phyloP scores from a whole-genome alignment of 2,888 invertebrate species.

The Dioctria linearis region DNA sequence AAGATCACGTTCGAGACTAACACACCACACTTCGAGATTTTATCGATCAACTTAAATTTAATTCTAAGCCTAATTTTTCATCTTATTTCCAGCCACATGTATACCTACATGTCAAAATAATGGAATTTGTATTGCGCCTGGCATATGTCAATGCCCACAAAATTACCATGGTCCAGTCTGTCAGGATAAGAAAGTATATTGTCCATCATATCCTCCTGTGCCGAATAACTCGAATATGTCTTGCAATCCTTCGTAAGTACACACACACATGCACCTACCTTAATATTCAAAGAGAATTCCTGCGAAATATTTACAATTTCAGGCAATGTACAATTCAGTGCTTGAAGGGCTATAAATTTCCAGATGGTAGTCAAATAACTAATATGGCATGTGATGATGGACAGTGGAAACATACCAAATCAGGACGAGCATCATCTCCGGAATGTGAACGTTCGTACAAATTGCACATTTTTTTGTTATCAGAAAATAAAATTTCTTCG shows the following conservation, averaged over 20 bases:
- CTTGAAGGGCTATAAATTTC: conserved; percentile 78
- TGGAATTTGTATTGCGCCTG: conserved; percentile 84
- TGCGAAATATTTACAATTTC: conserved; percentile 55
- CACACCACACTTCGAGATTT: no score
- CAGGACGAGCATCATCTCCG: conserved; percentile 77
- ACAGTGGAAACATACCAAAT: conserved; percentile 79
- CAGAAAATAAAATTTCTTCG: neutral
- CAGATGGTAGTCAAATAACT: conserved; percentile 79
- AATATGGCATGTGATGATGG: conserved; percentile 81
- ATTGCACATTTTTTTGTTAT: neutral
- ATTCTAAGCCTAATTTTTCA: no score
- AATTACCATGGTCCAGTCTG: conserved; percentile 82
- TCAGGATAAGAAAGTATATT: conserved; percentile 82
- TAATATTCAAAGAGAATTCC: neutral
- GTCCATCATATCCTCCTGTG: conserved; percentile 77
- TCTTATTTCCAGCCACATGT: conserved; percentile 78
- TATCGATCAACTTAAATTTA: no score
- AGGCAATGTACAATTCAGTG: conserved; percentile 81
- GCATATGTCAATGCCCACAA: conserved; percentile 82
- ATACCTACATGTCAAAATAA: conserved; percentile 83
- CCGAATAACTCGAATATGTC: conserved; percentile 78
- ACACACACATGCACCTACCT: neutral
- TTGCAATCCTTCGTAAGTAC: conserved; percentile 78
- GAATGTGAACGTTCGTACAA: conserved; percentile 78
- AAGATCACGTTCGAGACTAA: no score